Evolutionary conservation across 2,888 invertebrate species (phyloP).

Genomic region (Chaetoderma sp.): DNA sequence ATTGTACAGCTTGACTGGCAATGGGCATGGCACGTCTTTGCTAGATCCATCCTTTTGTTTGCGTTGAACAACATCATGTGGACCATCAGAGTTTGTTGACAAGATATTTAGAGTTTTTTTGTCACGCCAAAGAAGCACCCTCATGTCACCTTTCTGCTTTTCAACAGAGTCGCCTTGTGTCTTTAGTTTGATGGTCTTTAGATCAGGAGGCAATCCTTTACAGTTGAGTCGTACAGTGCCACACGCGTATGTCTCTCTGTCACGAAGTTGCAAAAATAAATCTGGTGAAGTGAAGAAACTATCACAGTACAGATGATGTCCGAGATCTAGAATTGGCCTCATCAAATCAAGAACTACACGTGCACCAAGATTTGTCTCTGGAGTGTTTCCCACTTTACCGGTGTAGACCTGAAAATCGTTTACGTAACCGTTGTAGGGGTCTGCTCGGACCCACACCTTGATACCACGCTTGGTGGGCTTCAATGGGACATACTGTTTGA

Average conservation of each 20-base stretch:
- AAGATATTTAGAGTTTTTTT: constrained; percentile 1
- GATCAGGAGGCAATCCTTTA: neutral
- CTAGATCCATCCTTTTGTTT: neutral
- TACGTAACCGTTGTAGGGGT: neutral
- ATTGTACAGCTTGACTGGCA: neutral
- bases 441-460: constrained; percentile 13
- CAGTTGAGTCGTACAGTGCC: constrained; percentile 1
- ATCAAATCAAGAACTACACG: constrained; percentile 9
- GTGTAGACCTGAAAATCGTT: neutral
- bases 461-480: constrained; percentile 5
- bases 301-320: constrained; percentile 6
- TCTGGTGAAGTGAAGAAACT: constrained; percentile 6
- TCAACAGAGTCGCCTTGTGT: no score
- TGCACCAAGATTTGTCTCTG: neutral
- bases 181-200: neutral
- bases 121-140: neutral
- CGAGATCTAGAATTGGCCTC: neutral
- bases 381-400: neutral
- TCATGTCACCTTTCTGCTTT: neutral
- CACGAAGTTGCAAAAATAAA: neutral
- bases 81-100: neutral
- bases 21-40: neutral
- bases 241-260: no score
- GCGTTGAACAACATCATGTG: neutral
- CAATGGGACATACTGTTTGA: constrained; percentile 1